Conservation (phyloP, 2,888 invertebrate genomes). For the Drosophila pseudotakahashii region DNA sequence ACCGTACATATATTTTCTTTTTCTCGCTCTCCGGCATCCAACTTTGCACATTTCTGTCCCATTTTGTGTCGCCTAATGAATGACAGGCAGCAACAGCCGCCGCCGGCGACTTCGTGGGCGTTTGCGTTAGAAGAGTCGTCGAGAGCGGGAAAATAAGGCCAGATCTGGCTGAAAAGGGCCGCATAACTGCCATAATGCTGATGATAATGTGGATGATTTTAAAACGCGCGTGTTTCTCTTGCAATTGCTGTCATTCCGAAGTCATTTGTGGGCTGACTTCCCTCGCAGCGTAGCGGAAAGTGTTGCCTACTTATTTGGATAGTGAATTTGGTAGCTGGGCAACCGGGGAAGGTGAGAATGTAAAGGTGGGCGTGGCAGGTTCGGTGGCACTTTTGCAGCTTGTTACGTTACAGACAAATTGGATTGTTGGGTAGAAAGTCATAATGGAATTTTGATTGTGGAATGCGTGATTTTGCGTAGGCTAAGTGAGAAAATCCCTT, state of each 20-base stretch:
- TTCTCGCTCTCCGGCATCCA: conserved; percentile 44
- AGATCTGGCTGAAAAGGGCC: conserved; percentile 43
- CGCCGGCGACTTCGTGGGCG: conserved; percentile 39
- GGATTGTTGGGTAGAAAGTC: not conserved
- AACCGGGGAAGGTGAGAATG: not conserved
- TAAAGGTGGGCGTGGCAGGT: not conserved
- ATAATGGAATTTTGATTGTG: conserved; percentile 12
- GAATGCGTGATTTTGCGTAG: not conserved
- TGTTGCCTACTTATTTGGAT: conserved; percentile 33
- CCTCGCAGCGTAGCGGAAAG: conserved; percentile 35
- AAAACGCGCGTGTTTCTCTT: conserved; percentile 76
- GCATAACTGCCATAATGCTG: conserved; percentile 79
- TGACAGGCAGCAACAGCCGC: conserved; percentile 67
- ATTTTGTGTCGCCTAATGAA: conserved; percentile 71
- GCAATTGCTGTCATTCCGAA: conserved; percentile 76
- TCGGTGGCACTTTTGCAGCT: not conserved
- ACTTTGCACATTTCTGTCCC: conserved; percentile 58
- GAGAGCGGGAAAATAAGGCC: conserved; percentile 1
- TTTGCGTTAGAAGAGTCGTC: conserved; percentile 9
- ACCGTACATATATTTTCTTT: conserved; percentile 23
- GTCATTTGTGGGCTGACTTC: conserved; percentile 67
- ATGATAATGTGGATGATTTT: conserved; percentile 79
- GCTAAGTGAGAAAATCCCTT: not conserved
- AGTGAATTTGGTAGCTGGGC: not conserved
- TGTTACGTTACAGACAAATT: conserved; percentile 5